Base-by-base conservation (phyloP, 2,888 invertebrate species). In the Agrochola circellaris region DNA sequence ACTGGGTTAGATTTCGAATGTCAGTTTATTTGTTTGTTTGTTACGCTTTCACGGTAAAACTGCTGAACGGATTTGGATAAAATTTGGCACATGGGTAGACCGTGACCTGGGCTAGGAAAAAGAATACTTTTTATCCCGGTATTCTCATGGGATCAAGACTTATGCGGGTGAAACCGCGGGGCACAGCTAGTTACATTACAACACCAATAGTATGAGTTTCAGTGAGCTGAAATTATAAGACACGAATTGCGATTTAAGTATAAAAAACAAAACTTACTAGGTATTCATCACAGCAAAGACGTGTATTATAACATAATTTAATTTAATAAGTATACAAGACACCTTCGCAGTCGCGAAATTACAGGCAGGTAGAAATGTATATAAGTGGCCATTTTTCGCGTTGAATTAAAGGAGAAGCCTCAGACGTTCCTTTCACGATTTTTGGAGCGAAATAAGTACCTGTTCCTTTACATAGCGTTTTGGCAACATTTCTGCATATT, bases 391-490 rank as follows among this genome's bases (percentile, higher is more conserved):
- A 92, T 90, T 93, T 93, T 92, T 86, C 65, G 73, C 48, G 86
- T 78, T 85, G 88, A 91, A 90, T 90, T 85, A 89, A 89, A 89
- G 87, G 89, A 90, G 92, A 91, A 86, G 92, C 90, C 93, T 93
- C 92, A 91, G 90, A 83, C 84, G 89, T 89, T 88, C 90, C 89
- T 91, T 92, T 92, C 87, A 85, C 81, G 90, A 88, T 91, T 91
- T 90, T 85, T 91, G 88, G 86, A 86, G 90, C 88, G 90, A 89
- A 92, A 92, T 92, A 93, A 92, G 89, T 91, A 89, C 71, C 45
- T 54, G 61, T 88, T 87, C 84, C 88, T 89, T 81, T 62, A 56
- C 69, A 69, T 60, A 72, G 72, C 56, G 58, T 70, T 77, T 74
- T 78, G 78, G 73, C 73, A 83, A 67, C 66, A 76, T 30, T 45